Conservation (phyloP, 2,888 invertebrate species). For the Unio delphinus region DNA sequence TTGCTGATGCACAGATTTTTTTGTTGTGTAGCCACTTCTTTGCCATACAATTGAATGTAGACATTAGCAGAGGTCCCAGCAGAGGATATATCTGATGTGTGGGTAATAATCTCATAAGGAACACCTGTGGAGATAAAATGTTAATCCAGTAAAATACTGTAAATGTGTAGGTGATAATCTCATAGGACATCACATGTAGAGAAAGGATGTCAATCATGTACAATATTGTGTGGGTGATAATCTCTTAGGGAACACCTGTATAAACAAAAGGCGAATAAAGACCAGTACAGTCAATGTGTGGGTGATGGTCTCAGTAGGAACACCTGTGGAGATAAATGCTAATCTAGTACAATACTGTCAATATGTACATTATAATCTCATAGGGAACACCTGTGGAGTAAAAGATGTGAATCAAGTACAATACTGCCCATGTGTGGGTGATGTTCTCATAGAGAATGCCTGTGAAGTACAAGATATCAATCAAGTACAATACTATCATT, state of each 20-base stretch:
- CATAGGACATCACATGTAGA: constrained; percentile 67
- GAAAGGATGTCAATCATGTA: neutral
- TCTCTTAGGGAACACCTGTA: constrained; percentile 69
- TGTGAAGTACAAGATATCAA: constrained; percentile 23
- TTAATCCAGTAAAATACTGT: neutral
- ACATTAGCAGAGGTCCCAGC: constrained; percentile 71
- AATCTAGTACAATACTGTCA: too few species aligned
- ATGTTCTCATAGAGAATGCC: constrained; percentile 70
- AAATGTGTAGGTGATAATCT: constrained; percentile 66
- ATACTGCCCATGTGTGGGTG: constrained; percentile 52
- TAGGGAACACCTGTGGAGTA: constrained; percentile 66
- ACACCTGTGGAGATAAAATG: constrained; percentile 53
- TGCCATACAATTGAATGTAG: constrained; percentile 68
- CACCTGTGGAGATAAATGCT: neutral
- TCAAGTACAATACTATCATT: constrained; percentile 8
- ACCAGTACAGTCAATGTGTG: constrained; percentile 47
- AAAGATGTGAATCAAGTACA: too few species aligned
- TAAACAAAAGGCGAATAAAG: neutral
- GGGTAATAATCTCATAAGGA: constrained; percentile 69
- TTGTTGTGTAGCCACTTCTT: constrained; percentile 60
- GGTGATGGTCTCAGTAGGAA: constrained; percentile 57
- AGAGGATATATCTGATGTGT: constrained; percentile 64
- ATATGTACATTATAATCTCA: constrained; percentile 68
- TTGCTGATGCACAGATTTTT: constrained; percentile 65
- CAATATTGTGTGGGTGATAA: constrained; percentile 60